phyloP scores from a whole-genome alignment of 2,797 vertebrate genomes.

The Crocodylus rhombifer region DNA sequence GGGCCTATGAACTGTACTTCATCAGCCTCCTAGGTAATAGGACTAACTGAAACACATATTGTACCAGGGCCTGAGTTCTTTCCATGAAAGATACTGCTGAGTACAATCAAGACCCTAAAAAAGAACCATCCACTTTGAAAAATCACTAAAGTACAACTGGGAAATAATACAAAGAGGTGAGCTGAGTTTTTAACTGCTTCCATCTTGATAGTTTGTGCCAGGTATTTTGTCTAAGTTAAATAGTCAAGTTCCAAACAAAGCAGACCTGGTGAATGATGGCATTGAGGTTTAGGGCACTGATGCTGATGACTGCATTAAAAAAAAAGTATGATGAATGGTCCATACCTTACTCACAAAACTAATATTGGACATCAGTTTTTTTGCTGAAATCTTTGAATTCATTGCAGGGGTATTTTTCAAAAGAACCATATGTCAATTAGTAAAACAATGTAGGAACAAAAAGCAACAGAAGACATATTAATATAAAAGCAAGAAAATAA shows the following conservation, averaged over 20 bases:
- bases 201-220: neutral
- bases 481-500: neutral
- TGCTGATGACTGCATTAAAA: neutral
- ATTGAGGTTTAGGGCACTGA: neutral
- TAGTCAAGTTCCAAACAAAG: neutral
- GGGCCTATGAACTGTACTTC: no score
- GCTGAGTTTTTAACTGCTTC: neutral
- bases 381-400: neutral
- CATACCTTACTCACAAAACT: rapidly evolving
- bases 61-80: neutral
- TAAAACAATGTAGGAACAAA: neutral
- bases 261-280: neutral
- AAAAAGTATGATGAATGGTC: neutral
- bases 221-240: neutral
- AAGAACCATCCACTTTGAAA: neutral
- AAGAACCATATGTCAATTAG: neutral
- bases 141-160: neutral
- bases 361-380: neutral
- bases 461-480: rapidly evolving
- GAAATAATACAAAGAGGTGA: neutral
- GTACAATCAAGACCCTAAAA: neutral
- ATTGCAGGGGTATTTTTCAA: neutral
- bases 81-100: neutral
- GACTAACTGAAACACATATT: no score
- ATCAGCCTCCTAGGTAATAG: no score